Conservation (phyloP, 64 coral and sea anemone species). For the Montipora cactus region DNA sequence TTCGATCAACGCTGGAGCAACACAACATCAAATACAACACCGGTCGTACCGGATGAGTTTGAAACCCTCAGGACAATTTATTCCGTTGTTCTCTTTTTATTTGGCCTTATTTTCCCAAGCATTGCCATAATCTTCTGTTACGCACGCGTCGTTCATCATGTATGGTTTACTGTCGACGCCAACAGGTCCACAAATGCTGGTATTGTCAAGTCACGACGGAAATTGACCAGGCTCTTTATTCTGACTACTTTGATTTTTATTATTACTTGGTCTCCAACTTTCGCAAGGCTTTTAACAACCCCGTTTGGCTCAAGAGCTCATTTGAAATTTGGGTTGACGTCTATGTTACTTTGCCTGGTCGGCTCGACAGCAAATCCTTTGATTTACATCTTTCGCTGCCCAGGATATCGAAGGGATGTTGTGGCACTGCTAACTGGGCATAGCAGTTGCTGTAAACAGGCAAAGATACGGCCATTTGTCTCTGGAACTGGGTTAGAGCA, state of each 20-base stretch:
- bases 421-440: background rate
- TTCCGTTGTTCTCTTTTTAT: background rate
- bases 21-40: background rate
- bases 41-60: background rate
- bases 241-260: conserved; percentile 27
- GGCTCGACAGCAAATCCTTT: conserved; percentile 24
- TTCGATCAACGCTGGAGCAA: background rate
- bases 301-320: background rate
- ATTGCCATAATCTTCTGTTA: conserved; percentile 11
- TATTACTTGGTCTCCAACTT: conserved; percentile 50
- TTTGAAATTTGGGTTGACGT: background rate
- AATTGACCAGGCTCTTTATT: conserved; percentile 64
- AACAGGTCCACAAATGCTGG: conserved; percentile 17
- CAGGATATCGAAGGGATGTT: background rate
- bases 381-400: conserved; percentile 1
- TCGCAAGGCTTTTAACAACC: background rate
- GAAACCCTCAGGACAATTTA: background rate
- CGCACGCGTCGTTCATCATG: conserved; percentile 28
- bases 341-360: background rate
- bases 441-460: background rate
- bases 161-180: conserved; percentile 19
- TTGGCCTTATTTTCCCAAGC: background rate
- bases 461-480: background rate
- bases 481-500: background rate
- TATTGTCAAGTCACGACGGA: conserved; percentile 38